These are phyloP conservation scores for Hyperoodon ampullatus DNA, from an alignment of 2,113 vertebrate genomes.

Conservation along the genomic window DNA sequence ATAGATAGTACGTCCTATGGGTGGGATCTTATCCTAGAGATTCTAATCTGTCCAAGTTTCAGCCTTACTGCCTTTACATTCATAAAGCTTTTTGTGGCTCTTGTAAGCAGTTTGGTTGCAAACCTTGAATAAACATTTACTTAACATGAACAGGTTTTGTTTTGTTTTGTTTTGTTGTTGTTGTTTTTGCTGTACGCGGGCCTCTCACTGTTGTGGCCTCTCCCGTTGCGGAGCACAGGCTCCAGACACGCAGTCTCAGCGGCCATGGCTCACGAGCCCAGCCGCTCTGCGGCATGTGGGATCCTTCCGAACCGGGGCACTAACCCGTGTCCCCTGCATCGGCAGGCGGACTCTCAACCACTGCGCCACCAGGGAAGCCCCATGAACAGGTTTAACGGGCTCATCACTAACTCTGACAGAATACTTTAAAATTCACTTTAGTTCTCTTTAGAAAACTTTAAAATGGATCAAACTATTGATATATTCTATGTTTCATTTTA, in stretches of 20 bases:
- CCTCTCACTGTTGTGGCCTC: too few species aligned
- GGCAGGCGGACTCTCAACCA: too few species aligned
- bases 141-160: not conserved
- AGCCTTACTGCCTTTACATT: not conserved
- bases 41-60: not conserved
- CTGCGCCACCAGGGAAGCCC: too few species aligned
- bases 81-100: not conserved
- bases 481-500: not conserved
- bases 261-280: too few species aligned
- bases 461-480: not conserved
- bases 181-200: too few species aligned
- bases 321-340: too few species aligned
- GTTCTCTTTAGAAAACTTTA: not conserved
- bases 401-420: not conserved
- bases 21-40: not conserved
- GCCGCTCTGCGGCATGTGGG: too few species aligned
- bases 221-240: too few species aligned
- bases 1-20: not conserved
- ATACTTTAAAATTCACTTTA: not conserved
- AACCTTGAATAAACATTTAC: not conserved
- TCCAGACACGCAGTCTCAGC: too few species aligned
- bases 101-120: not conserved
- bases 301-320: too few species aligned
- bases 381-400: not conserved
- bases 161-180: too few species aligned